phyloP scores from a whole-genome alignment of 2,888 invertebrate genomes.

The Caenorhabditis parvicauda region DNA sequence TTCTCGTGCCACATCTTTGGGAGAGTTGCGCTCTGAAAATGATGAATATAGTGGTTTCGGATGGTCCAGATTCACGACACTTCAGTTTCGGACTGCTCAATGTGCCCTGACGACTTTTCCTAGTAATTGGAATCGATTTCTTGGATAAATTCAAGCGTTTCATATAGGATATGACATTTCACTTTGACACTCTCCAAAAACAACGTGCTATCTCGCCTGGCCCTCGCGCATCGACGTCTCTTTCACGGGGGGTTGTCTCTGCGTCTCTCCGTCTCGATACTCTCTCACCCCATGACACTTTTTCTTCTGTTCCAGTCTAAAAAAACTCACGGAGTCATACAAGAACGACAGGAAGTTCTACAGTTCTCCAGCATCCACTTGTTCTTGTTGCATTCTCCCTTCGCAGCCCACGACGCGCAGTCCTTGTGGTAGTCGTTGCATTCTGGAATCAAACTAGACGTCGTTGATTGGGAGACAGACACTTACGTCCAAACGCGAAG shows the following conservation, averaged over 20 bases:
- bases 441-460: slow-evolving; percentile 9
- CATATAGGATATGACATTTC: no score
- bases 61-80: no score
- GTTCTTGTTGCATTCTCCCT: slow-evolving; percentile 45
- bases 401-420: slow-evolving; percentile 34
- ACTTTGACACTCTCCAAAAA: no score
- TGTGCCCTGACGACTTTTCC: not conserved
- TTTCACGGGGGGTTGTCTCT: no score
- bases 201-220: no score
- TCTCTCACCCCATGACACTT: slow-evolving; percentile 9
- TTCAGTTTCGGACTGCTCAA: not conserved
- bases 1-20: slow-evolving; percentile 14
- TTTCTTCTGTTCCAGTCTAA: slow-evolving; percentile 18
- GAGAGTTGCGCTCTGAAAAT: slow-evolving; percentile 20
- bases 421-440: slow-evolving; percentile 44
- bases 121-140: no score
- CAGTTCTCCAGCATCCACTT: slow-evolving; percentile 44
- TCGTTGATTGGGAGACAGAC: no score
- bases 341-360: slow-evolving; percentile 35
- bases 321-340: slow-evolving; percentile 19
- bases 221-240: no score
- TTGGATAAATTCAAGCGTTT: no score
- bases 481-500: slow-evolving; percentile 43
- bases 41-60: no score
- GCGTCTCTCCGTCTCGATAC: no score